phyloP scores from a whole-genome alignment of 2,797 vertebrate genomes.

The Chaenodraco wilsoni region DNA sequence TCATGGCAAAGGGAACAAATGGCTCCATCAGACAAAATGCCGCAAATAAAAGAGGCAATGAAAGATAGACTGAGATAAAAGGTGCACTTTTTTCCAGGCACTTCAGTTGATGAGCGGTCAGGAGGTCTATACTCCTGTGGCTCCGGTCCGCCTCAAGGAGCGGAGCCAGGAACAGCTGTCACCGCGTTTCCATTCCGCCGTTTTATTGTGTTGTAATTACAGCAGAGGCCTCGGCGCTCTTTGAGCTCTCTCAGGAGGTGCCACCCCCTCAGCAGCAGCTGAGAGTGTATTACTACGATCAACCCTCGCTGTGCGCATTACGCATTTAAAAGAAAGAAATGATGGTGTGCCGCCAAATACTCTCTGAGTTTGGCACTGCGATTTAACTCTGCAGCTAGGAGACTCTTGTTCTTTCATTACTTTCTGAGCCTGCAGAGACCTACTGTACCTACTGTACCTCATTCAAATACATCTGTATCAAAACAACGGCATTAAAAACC shows the following conservation, averaged over 20 bases:
- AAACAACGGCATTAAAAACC: slow-evolving; percentile 12
- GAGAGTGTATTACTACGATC: slow-evolving; percentile 51
- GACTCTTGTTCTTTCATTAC: slow-evolving; percentile 32
- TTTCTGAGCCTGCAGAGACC: slow-evolving; percentile 14
- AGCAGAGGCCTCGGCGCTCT: slow-evolving; percentile 62
- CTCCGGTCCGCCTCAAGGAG: slow-evolving; percentile 56
- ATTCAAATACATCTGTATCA: slow-evolving; percentile 27
- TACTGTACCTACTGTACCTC: not conserved
- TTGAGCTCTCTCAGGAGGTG: slow-evolving; percentile 67
- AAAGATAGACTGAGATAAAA: slow-evolving; percentile 64
- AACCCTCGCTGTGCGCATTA: slow-evolving; percentile 49
- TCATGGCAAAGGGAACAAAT: slow-evolving; percentile 63
- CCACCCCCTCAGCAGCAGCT: slow-evolving; percentile 59
- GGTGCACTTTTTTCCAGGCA: slow-evolving; percentile 38
- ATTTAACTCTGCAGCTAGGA: slow-evolving; percentile 40
- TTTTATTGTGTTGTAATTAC: slow-evolving; percentile 74
- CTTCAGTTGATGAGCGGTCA: slow-evolving; percentile 75
- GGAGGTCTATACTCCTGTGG: slow-evolving; percentile 54
- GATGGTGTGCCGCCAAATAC: slow-evolving; percentile 31
- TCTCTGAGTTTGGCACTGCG: slow-evolving; percentile 28
- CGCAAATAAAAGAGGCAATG: slow-evolving; percentile 64
- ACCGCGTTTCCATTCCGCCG: slow-evolving; percentile 57
- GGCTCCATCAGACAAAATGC: slow-evolving; percentile 71
- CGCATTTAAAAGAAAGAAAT: slow-evolving; percentile 51
- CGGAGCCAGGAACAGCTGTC: slow-evolving; percentile 69